Base-by-base conservation (phyloP, 2,113 vertebrate species). In the Lamprotornis superbus region DNA sequence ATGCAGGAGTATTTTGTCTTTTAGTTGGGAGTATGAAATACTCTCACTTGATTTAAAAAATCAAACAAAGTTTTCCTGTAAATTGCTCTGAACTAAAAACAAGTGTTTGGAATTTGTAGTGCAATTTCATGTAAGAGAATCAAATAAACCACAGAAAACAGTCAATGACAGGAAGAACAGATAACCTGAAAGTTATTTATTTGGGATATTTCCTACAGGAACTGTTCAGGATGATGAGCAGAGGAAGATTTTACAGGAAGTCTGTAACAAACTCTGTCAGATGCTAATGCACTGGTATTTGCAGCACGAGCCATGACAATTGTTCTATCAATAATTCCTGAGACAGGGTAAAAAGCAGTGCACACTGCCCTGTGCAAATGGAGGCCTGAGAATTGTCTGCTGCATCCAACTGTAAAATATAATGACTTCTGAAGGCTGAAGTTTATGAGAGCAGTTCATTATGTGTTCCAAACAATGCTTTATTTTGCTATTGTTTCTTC, bases 371-470 rank as follows among this genome's bases (percentile, higher is more conserved):
- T 61, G 57, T 95, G 80, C 78, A 97, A 97, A 97, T 94, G 91
- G 92, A 95, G 90, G 80, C 81, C 73, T 44, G 74, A 82, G 98
- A 98, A 98, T 92, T 98, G 95, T 97, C 96, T 97, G 87, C 94
- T 97, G 96, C 87, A 92, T 96, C 92, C 96, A 95, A 97, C 96
- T 98, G 97, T 97, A 97, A 96, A 97, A 93, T 87, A 84, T 92
- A 97, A 98, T 96, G 97, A 90, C 94, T 98, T 98, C 61, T 97
- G 98, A 98, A 98, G 98, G 98, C 97, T 98, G 97, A 97, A 95
- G 96, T 98, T 98, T 97, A 96, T 94, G 96, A 97, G 97, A 96
- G 97, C 73, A 97, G 97, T 98, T 98, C 96, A 97, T 98, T 98
- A 97, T 93, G 93, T 95, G 95, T 80, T 97, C 96, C 93, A 97